Base-by-base conservation (phyloP, 2,888 invertebrate genomes). In the Belgica antarctica region DNA sequence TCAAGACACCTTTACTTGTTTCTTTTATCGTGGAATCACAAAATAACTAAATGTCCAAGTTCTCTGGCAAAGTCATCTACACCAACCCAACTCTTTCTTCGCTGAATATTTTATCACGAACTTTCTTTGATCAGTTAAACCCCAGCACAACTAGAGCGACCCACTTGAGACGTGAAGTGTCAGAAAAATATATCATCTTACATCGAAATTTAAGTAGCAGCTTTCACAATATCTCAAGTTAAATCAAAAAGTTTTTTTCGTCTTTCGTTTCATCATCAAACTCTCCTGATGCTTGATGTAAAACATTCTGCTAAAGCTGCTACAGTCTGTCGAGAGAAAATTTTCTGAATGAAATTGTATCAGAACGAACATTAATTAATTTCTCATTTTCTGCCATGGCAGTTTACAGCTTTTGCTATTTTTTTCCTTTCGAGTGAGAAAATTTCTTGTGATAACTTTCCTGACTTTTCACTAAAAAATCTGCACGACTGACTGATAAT, bases 111-210 rank as follows among this genome's bases (percentile, higher is more conserved):
- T n/a, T n/a, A n/a, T n/a, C n/a, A n/a, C n/a, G n/a, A n/a, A n/a
- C n/a, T n/a, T n/a, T n/a, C n/a, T n/a, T n/a, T n/a, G n/a, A n/a
- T n/a, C n/a, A n/a, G n/a, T n/a, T n/a, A n/a, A n/a, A n/a, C n/a
- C n/a, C n/a, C n/a, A n/a, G n/a, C n/a, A n/a, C n/a, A n/a, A n/a
- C n/a, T n/a, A n/a, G n/a, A n/a, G n/a, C n/a, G n/a, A n/a, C n/a
- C n/a, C n/a, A n/a, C n/a, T n/a, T n/a, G n/a, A n/a, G n/a, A n/a
- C n/a, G n/a, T n/a, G n/a, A n/a, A n/a, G n/a, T n/a, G n/a, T n/a
- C n/a, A n/a, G n/a, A n/a, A n/a, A 59, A 46, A 31, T 47, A 34
- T 71, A 68, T 52, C 52, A 15, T 71, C 72, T 70, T 72, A 69
- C 71, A 69, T 19, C 28, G 65, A 19, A 36, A 63, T 19, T 62